Conservation (phyloP, 2,888 invertebrate genomes). For the Pseudanteris insignis region DNA sequence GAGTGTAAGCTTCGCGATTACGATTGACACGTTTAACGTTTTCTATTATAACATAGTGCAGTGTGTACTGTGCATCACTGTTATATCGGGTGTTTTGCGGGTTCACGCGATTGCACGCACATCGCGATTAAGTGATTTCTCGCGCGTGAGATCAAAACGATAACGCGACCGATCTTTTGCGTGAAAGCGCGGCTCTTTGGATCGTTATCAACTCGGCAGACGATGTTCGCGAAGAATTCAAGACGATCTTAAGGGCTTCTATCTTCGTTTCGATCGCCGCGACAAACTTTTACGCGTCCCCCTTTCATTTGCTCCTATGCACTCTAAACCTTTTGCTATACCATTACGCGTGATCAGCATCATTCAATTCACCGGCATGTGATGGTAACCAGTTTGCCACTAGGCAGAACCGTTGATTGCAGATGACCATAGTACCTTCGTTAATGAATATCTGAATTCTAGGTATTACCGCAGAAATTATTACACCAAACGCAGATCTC, state of each 20-base stretch:
- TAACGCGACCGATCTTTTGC: slow-evolving; percentile 29
- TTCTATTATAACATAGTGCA: neutral
- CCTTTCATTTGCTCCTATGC: slow-evolving; percentile 23
- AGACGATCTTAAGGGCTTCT: slow-evolving; percentile 32
- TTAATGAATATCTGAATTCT: slow-evolving; percentile 8
- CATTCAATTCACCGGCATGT: slow-evolving; percentile 13
- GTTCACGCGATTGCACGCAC: slow-evolving; percentile 24
- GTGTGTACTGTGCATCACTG: slow-evolving; percentile 3
- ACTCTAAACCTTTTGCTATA: slow-evolving; percentile 3
- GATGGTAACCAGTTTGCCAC: slow-evolving; percentile 14
- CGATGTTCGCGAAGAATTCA: slow-evolving; percentile 31
- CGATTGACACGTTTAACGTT: slow-evolving; percentile 20
- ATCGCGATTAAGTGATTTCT: slow-evolving; percentile 39
- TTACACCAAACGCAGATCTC: neutral
- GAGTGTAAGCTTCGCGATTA: slow-evolving; percentile 27
- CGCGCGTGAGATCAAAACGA: slow-evolving; percentile 30
- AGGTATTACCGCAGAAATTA: neutral
- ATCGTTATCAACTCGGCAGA: slow-evolving; percentile 32
- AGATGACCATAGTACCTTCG: slow-evolving; percentile 5
- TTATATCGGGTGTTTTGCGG: slow-evolving; percentile 17
- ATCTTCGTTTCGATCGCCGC: slow-evolving; percentile 31
- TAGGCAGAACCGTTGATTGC: neutral
- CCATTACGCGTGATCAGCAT: slow-evolving; percentile 14
- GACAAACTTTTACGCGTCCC: slow-evolving; percentile 28
- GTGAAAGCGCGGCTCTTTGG: slow-evolving; percentile 25